Percentiles rank a stretch among this genome's conserved stretches.
These are phyloP conservation scores for Neopelma chrysocephalum DNA, from an alignment of 2,797 vertebrate genomes.

Conservation along the genomic window DNA sequence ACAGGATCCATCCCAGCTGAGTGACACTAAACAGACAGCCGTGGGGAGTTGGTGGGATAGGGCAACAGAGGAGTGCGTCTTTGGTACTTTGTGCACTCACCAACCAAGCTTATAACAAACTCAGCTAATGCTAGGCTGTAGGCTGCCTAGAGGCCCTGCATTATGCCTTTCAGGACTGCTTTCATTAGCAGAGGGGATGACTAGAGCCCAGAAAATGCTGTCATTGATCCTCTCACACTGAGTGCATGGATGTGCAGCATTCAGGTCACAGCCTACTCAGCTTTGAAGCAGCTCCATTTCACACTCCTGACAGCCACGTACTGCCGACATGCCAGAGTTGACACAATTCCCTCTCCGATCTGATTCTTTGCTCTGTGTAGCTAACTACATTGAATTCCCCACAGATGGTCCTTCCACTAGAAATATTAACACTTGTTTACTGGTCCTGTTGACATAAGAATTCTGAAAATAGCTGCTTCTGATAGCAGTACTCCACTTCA, in stretches of 20 bases:
- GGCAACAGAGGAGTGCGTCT: conserved; percentile 43
- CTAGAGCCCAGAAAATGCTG: conserved; percentile 75
- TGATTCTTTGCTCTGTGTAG: conserved; percentile 55
- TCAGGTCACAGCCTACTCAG: conserved; percentile 76
- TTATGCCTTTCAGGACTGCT: conserved; percentile 75
- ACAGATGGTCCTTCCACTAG: conserved; percentile 60
- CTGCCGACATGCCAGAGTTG: conserved; percentile 60
- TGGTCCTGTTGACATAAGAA: conserved; percentile 75
- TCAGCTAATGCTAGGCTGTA: conserved; percentile 75
- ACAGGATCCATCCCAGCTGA: conserved; percentile 82
- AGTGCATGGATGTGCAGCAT: conserved; percentile 69
- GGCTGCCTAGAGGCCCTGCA: conserved; percentile 76
- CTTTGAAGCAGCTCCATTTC: conserved; percentile 79
- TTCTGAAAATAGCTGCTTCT: conserved; percentile 69
- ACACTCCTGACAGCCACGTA: conserved; percentile 73
- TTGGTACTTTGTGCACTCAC: conserved; percentile 50
- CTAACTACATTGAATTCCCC: conserved; percentile 74
- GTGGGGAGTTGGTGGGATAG: conserved; percentile 73
- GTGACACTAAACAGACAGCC: conserved; percentile 85
- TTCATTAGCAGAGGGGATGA: conserved; percentile 78
- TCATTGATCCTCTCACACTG: conserved; percentile 78
- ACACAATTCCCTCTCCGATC: conserved; percentile 67
- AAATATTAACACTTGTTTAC: conserved; percentile 81
- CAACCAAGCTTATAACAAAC: conserved; percentile 72
- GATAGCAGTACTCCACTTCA: conserved; percentile 39